phyloP scores from a whole-genome alignment of 2,797 vertebrate species.

The Yasuhikotakia modesta region DNA sequence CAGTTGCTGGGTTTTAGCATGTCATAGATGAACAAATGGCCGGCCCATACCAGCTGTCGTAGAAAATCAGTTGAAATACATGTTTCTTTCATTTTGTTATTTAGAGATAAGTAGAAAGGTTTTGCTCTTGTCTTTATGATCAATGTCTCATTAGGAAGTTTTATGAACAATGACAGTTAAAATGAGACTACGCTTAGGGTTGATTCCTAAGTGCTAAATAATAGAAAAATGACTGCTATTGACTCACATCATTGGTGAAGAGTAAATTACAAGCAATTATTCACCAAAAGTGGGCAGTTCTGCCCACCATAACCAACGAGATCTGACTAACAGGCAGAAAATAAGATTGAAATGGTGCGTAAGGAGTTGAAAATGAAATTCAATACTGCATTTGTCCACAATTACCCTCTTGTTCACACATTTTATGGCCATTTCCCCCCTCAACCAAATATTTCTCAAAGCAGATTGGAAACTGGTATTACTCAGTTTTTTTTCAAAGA shows the following conservation, averaged over 20 bases:
- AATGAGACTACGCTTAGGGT: constrained; percentile 77
- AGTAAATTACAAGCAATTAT: constrained; percentile 98
- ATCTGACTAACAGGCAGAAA: constrained; percentile 99
- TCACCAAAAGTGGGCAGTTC: constrained; percentile 93
- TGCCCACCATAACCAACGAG: constrained; percentile 97
- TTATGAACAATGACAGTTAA: constrained; percentile 77
- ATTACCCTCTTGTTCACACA: constrained; percentile 97
- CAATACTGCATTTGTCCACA: constrained; percentile 99
- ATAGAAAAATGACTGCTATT: constrained; percentile 83
- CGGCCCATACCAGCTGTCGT: neutral
- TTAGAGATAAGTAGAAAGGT: neutral
- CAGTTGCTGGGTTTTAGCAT: neutral
- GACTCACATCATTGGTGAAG: constrained; percentile 93
- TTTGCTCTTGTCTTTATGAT: neutral
- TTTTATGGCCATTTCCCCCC: constrained; percentile 87
- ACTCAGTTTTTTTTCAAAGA: constrained; percentile 74
- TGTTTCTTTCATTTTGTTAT: neutral
- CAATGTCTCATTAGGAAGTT: neutral
- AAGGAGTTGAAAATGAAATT: constrained; percentile 99
- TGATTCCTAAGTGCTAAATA: constrained; percentile 84
- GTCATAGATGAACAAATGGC: neutral
- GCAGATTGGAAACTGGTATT: constrained; percentile 88
- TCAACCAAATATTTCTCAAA: constrained; percentile 85
- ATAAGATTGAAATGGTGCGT: constrained; percentile 99
- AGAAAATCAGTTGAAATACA: neutral